Evolutionary conservation across 1,140 invertebrate species (phyloP).

Genomic region (Tetramorium parvispinum): DNA sequence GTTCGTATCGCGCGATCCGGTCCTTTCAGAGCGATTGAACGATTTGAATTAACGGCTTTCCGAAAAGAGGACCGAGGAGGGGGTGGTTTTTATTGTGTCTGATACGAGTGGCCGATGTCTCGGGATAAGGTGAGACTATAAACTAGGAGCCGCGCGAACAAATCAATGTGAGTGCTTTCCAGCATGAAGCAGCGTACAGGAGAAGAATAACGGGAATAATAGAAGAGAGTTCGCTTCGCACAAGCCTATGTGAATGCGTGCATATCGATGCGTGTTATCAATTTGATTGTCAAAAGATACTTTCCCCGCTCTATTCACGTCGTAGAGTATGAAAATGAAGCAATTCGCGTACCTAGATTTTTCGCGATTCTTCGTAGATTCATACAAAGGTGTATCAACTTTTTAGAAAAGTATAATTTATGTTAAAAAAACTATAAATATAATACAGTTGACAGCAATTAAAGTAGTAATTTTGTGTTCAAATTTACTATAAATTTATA

Average conservation of each 20-base stretch:
- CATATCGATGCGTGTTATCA: constrained; percentile 73
- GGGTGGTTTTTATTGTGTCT: constrained; percentile 67
- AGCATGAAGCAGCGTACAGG: constrained; percentile 20
- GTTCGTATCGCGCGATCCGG: constrained; percentile 40
- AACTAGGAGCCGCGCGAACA: constrained; percentile 81
- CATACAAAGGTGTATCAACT: not conserved
- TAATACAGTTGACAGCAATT: not conserved
- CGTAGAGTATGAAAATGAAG: constrained; percentile 5
- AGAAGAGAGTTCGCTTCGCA: constrained; percentile 73
- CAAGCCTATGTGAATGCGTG: constrained; percentile 65
- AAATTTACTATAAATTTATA: not conserved
- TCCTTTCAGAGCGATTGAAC: constrained; percentile 72
- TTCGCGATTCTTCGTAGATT: not conserved
- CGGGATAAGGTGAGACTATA: constrained; percentile 73
- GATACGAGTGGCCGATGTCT: constrained; percentile 68
- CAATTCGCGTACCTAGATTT: not conserved
- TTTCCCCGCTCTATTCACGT: constrained; percentile 32
- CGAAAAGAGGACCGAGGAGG: constrained; percentile 19
- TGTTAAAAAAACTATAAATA: not conserved
- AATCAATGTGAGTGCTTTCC: constrained; percentile 83
- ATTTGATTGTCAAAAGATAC: constrained; percentile 75
- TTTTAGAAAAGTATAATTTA: not conserved
- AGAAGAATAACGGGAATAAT: constrained; percentile 37
- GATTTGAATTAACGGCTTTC: constrained; percentile 74
- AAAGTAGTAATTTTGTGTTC: not conserved